These are phyloP conservation scores for Aphidius colemani DNA, from an alignment of 2,888 invertebrate species.

Conservation along the genomic window DNA sequence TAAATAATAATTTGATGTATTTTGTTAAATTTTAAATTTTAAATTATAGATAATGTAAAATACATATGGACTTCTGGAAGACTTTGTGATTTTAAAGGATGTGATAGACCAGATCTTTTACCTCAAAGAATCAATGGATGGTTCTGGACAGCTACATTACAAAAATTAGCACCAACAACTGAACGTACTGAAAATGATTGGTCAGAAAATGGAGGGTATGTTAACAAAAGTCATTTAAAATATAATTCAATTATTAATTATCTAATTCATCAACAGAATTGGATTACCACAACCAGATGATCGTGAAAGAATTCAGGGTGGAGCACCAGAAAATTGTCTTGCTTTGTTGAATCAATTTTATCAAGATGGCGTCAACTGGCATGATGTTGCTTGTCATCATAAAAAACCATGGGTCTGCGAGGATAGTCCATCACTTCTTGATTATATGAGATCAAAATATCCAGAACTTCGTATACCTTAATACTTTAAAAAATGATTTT, in stretches of 20 bases:
- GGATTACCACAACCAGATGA: constrained; percentile 88
- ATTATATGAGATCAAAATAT: constrained; percentile 82
- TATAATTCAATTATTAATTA: not conserved
- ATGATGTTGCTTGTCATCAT: constrained; percentile 88
- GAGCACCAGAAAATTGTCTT: constrained; percentile 84
- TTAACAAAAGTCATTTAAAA: not conserved
- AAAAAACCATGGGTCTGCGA: constrained; percentile 88
- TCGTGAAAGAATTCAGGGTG: constrained; percentile 79
- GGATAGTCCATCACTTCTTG: constrained; percentile 83
- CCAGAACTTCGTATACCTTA: too few species aligned
- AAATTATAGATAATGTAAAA: constrained; percentile 68
- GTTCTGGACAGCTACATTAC: constrained; percentile 90
- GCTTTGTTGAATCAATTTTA: constrained; percentile 88
- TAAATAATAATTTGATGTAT: not conserved
- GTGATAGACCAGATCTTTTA: constrained; percentile 82
- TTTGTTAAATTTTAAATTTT: constrained; percentile 1
- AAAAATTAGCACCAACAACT: constrained; percentile 82
- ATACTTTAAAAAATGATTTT: too few species aligned
- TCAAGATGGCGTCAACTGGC: constrained; percentile 90
- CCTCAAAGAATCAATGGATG: constrained; percentile 83
- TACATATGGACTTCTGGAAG: constrained; percentile 93
- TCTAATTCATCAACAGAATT: constrained; percentile 59
- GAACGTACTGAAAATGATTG: constrained; percentile 85
- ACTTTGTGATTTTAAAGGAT: constrained; percentile 87
- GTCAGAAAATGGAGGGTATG: constrained; percentile 80